phyloP scores from a whole-genome alignment of 2,113 vertebrate genomes.

The Heterochromis multidens region DNA sequence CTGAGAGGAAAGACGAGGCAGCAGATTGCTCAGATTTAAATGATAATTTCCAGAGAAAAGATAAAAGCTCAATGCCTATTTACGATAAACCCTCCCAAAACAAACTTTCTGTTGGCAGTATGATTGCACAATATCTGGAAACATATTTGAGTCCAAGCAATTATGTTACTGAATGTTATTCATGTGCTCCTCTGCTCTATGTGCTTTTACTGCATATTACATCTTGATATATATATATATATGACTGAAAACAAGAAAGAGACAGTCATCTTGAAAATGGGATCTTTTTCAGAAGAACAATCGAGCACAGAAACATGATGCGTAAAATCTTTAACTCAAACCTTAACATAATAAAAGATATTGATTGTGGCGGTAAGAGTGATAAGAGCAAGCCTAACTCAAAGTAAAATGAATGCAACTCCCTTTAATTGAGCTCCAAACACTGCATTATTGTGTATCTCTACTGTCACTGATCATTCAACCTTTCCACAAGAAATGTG shows the following conservation, averaged over 20 bases:
- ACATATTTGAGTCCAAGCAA: not conserved
- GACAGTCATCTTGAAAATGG: not conserved
- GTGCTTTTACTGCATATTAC: not conserved
- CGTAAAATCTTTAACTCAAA: not conserved
- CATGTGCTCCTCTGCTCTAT: not conserved
- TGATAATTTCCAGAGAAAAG: slow-evolving; percentile 7
- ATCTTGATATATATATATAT: not conserved
- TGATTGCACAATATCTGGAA: not conserved
- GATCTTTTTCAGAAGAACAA: not conserved
- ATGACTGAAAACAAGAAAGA: not conserved
- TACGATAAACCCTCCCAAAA: slow-evolving; percentile 2
- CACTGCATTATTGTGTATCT: not conserved
- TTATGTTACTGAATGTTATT: not conserved
- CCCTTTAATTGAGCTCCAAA: not conserved
- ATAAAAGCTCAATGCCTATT: slow-evolving; percentile 17
- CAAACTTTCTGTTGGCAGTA: not conserved
- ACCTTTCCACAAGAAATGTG: not conserved
- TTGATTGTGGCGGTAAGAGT: not conserved
- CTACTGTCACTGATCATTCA: not conserved
- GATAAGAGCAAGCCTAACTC: not conserved
- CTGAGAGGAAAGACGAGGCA: slow-evolving; percentile 17
- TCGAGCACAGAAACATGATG: not conserved
- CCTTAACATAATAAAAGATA: not conserved
- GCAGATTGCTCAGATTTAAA: slow-evolving; percentile 36
- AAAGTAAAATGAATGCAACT: not conserved